phyloP scores from a whole-genome alignment of 2,113 vertebrate genomes.

The Stigmatopora argus region DNA sequence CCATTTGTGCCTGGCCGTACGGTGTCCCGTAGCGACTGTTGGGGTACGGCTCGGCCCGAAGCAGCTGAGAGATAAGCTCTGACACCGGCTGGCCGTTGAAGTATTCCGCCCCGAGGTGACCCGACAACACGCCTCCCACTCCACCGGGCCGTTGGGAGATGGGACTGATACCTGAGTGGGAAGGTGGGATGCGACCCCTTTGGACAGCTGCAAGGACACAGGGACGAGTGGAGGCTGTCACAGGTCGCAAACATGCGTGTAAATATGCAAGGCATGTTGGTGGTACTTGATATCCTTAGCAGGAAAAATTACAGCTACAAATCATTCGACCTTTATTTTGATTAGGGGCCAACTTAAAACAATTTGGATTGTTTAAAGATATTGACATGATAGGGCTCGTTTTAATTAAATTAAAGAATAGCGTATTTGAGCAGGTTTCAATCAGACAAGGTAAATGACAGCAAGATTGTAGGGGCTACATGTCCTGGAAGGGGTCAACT shows the following conservation, averaged over 20 bases:
- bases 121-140: slow-evolving; percentile 43
- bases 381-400: too few relatives aligned
- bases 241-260: background rate
- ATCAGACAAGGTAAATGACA: background rate
- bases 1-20: slow-evolving; percentile 74
- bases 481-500: too few relatives aligned
- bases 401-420: too few relatives aligned
- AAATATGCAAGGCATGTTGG: background rate
- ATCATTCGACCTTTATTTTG: background rate
- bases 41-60: slow-evolving; percentile 90
- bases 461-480: background rate
- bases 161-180: slow-evolving; percentile 82
- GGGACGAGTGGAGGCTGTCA: background rate
- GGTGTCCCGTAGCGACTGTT: slow-evolving; percentile 79
- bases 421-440: background rate
- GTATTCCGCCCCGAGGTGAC: slow-evolving; percentile 69
- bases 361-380: background rate
- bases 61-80: slow-evolving; percentile 89
- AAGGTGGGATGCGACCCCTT: slow-evolving; percentile 86
- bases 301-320: background rate
- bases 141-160: slow-evolving; percentile 62
- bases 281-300: background rate
- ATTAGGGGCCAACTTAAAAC: background rate
- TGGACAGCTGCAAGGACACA: slow-evolving; percentile 77
- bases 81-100: slow-evolving; percentile 88